Evolutionary conservation across 2,888 invertebrate genomes (phyloP), one percentile per base, ranked within the genome.

Genomic region (Acronicta alni): DNA sequence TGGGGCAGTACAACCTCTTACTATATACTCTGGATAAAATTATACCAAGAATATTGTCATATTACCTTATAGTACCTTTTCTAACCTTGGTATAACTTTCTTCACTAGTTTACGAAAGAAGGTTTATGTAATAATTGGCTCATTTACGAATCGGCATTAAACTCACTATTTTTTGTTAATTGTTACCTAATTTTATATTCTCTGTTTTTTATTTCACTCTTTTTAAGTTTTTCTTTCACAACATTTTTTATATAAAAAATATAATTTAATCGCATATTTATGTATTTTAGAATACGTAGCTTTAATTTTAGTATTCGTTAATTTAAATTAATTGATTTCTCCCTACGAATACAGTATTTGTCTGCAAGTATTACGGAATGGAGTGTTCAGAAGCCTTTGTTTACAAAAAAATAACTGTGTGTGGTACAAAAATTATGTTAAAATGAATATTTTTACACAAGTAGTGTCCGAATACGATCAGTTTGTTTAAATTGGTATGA

Each of bases 141-240:
- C 77, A 73, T 59, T 78, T 80, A 75, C 79, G 75, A 79, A 79
- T 79, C 77, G 78, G 79, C 81, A 77, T 72, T 67, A 68, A 70
- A 68, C 67, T 75, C 88, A 92, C 89, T 89, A 89, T 90, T 91
- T 92, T 93, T 93, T 92, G 90, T 83, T 93, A 92, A 79, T 90
- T 89, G 93, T 93, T 93, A 91, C 89, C 84, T 93, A 92, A 91
- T 93, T 93, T 91, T 93, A 91, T 82, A 84, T 90, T 77, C 67
- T 89, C 88, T 87, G 86, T 80, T 89, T 89, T 35, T 87, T 86
- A 83, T 79, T 84, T 87, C 86, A 76, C 81, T 55, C 45, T 67
- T 67, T 79, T 77, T 79, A 74, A 67, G 74, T 85, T 80, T 66
- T 64, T 77, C 77, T 88, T 77, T 83, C 81, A 78, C 82, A 85